Conservation (phyloP, 1,140 invertebrate genomes). For the Drosophila pruinosa region DNA sequence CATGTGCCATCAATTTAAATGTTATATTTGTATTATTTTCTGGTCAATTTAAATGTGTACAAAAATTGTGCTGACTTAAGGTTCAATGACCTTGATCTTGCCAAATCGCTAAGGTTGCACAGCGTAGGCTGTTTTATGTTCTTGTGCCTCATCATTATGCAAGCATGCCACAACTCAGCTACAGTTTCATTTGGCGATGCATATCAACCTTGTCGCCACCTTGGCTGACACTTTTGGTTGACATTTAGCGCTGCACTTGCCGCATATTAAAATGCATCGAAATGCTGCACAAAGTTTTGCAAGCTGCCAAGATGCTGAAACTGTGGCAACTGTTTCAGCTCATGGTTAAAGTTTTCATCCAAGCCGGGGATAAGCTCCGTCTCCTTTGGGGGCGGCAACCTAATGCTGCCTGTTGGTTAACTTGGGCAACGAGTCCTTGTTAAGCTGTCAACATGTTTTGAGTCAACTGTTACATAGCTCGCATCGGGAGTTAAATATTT, state of each 20-base stretch:
- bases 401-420: background rate
- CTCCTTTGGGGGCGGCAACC: background rate
- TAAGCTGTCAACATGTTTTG: constrained; percentile 76
- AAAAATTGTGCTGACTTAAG: background rate
- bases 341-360: constrained; percentile 57
- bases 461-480: constrained; percentile 66
- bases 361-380: background rate
- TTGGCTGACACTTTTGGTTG: constrained; percentile 44
- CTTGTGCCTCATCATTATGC: constrained; percentile 55
- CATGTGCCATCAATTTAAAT: constrained; percentile 8
- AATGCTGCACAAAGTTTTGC: constrained; percentile 61
- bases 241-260: constrained; percentile 43
- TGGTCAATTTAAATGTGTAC: constrained; percentile 18
- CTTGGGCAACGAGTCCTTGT: constrained; percentile 39
- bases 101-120: constrained; percentile 23
- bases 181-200: background rate
- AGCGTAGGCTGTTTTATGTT: constrained; percentile 4
- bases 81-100: constrained; percentile 56
- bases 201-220: constrained; percentile 26
- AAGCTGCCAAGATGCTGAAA: constrained; percentile 6
- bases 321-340: constrained; percentile 31
- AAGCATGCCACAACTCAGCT: constrained; percentile 33
- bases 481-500: constrained; percentile 49
- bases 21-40: constrained; percentile 15
- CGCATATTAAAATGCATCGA: constrained; percentile 64